phyloP scores from a whole-genome alignment of 2,797 vertebrate genomes.

The Sylvilagus floridanus region DNA sequence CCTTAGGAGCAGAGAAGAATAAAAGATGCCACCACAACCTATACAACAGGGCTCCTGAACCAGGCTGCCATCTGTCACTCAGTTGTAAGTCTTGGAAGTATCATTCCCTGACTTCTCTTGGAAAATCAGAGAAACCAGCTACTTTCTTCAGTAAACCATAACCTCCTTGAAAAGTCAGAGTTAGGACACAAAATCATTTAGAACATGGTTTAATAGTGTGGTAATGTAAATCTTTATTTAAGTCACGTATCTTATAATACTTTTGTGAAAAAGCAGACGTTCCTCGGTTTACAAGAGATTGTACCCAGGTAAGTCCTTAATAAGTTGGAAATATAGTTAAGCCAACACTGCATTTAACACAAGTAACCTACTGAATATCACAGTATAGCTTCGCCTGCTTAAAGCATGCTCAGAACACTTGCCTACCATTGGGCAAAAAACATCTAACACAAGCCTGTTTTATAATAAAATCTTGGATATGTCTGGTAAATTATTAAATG shows the following conservation, averaged over 20 bases:
- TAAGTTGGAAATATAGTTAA: not conserved
- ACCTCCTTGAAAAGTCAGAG: constrained; percentile 13
- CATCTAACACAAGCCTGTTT: not conserved
- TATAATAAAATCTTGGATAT: not conserved
- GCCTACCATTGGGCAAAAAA: not conserved
- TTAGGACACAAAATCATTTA: not conserved
- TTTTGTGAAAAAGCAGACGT: not conserved
- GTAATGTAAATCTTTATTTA: not conserved
- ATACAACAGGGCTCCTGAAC: too few relatives aligned
- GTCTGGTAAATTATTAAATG: not conserved
- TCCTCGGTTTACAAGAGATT: not conserved
- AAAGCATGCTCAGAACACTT: not conserved
- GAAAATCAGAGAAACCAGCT: not conserved
- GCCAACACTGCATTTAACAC: not conserved
- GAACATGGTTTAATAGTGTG: not conserved
- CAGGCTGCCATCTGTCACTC: not conserved
- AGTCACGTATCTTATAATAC: not conserved
- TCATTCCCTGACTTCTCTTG: not conserved
- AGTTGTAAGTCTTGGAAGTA: not conserved
- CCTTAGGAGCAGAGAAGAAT: not conserved
- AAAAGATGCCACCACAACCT: not conserved
- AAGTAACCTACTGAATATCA: not conserved
- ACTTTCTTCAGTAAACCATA: not conserved
- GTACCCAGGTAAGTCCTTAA: not conserved
- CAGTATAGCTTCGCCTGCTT: not conserved